A percentile compares a stretch with the other conserved stretches of the same genome.
Evolutionary conservation across 2,797 vertebrate species (phyloP).

Genomic region (Malurus splendens): DNA sequence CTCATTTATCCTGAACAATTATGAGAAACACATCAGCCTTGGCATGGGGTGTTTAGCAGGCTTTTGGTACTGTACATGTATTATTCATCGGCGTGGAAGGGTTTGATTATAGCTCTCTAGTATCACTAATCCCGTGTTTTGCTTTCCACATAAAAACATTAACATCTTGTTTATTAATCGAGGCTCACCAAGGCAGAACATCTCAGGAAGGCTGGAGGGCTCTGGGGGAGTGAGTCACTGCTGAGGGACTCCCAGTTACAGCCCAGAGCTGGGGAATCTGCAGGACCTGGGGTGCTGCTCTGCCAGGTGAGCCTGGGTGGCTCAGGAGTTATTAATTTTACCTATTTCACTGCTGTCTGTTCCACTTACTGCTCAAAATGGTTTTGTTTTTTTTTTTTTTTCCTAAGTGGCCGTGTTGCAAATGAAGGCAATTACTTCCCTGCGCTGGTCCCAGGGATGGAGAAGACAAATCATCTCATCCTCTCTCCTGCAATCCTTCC

Average conservation of each 20-base stretch:
- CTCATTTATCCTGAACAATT: background rate
- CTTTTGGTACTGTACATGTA: background rate
- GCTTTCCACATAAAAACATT: constrained; percentile 15
- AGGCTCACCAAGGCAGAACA: background rate
- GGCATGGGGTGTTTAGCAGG: constrained; percentile 3
- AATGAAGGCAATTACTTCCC: background rate
- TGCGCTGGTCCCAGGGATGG: background rate
- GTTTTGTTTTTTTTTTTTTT: too few species aligned
- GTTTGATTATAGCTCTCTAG: constrained; percentile 5
- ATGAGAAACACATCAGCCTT: background rate
- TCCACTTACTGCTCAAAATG: background rate
- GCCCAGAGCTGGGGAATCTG: accelerated
- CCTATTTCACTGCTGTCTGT: background rate
- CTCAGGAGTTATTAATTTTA: background rate
- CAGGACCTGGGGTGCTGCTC: background rate
- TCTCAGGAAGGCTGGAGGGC: background rate
- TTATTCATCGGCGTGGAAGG: background rate
- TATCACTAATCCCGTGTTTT: constrained; percentile 24
- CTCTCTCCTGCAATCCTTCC: background rate
- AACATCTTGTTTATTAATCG: constrained; percentile 25
- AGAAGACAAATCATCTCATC: background rate
- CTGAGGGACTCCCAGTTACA: background rate
- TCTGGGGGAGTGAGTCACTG: background rate
- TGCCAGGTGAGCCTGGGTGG: background rate
- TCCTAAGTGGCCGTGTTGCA: background rate